Evolutionary conservation across 2,113 vertebrate genomes (phyloP), one percentile per base, ranked within the genome.

Genomic region (Cyprinus carpio): DNA sequence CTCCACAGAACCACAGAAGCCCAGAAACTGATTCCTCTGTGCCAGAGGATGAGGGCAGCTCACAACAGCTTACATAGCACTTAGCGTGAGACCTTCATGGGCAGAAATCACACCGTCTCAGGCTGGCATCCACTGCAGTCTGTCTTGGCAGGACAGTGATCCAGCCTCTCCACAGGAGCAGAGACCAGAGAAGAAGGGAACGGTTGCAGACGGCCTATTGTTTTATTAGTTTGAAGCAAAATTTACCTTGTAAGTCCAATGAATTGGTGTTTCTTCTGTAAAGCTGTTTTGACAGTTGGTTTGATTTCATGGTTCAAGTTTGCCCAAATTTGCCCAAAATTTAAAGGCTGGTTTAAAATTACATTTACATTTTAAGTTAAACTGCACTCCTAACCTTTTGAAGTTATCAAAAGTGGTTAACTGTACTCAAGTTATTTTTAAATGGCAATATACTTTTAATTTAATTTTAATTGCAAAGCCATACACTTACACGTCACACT

Each of bases 21-120:
- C 81, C 83, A 87, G 87, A 82, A 86, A 81, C 75, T 69, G 58
- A 51, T 64, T 58, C 11, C 65, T 54, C 51, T 29, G 29, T 86
- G 77, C 78, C 84, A 86, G 62, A 82, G 81, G 72, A 84, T 77
- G 85, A 86, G 69, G 79, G 29, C 78, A 56, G 77, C 76, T 78
- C 56, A 86, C 75, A 25, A n/a, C 86, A 80, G 89, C 72, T 82
- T 87, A 75, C 76, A 71, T 85, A 76, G 85, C 85, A 84, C 87
- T 87, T 77, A 85, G 85, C 49, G 49, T 82, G 87, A 76, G 74
- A 84, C 64, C 78, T 40, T 76, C 85, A 82, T 62, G 27, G 83
- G 46, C 80, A 74, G 78, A 85, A 64, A 77, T 88, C 87, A 69
- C 84, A 86, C 81, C 40, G 27, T 58, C 56, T 51, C 43, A 40